Evolutionary conservation across 2,888 invertebrate species (phyloP), one percentile per base, ranked within the genome.

Genomic region (Chaitophorus viminalis): DNA sequence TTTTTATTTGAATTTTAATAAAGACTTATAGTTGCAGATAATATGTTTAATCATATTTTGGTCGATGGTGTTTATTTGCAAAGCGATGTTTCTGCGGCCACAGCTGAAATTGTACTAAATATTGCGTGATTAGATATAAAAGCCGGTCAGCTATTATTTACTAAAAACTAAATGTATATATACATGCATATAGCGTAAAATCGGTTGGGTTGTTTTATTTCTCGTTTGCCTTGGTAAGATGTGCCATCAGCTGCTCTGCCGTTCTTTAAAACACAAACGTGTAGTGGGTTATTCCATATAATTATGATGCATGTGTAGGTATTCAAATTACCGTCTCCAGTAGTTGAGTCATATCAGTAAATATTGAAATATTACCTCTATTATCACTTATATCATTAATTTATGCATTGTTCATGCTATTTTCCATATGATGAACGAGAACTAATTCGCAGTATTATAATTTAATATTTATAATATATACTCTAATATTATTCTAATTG

Each of bases 161-260:
- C 46, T 72, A 82, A 72, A 54, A 72, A 72, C 33, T 52, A 17
- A 25, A 54, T 36, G 68, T 65, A 39, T 33, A 25, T 33, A 79
- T 25, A 21, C 60, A 21, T 9, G 54, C 60, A 60, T 25, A 5
- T 60, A 60, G 60, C 25, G 65, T 39, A 84, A 76, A 25, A 33
- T 84, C 25, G 74, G 36, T 74, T 9, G 39, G 36, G 74, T 83
- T 17, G 39, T 60, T 83, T 29, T 4, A 14, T 84, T 76, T 84
- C 83, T 75, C 31, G 83, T 84, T 84, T 84, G 31, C 83, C 83
- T 84, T 84, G 83, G 75, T 60, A 17, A 68, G 68, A 17, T 70
- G 36, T 68, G 39, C 46, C 46, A 46, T 79, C 68, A 81, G 81
- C 68, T 65, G 79, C 79, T 81, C 8, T 36, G 81, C 46, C 39